Conservation (phyloP, 2,113 vertebrate species). For the Erinaceus europaeus region DNA sequence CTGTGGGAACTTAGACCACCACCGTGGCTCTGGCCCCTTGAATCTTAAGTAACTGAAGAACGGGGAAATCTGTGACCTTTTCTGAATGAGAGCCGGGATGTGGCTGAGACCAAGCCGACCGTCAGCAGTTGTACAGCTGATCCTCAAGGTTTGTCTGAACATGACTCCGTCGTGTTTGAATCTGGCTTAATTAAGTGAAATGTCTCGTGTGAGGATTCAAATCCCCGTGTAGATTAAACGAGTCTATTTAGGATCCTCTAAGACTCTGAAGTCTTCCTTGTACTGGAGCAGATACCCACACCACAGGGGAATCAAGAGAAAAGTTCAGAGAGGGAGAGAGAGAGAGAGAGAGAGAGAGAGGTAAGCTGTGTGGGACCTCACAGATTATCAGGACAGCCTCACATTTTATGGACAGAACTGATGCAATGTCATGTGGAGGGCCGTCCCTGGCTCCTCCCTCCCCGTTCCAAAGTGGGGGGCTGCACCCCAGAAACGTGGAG, state of each 20-base stretch:
- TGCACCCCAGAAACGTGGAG: rapidly evolving
- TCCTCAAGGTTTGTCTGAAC: constrained; percentile 79
- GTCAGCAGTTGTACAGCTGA: constrained; percentile 78
- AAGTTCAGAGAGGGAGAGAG: constrained; percentile 56
- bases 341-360: background rate
- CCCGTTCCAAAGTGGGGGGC: background rate
- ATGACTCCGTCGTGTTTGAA: constrained; percentile 80
- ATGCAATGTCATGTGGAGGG: too few species aligned
- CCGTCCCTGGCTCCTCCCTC: background rate
- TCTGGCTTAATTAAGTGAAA: constrained; percentile 84
- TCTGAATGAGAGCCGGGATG: constrained; percentile 27
- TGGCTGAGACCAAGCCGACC: constrained; percentile 63
- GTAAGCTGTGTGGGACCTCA: background rate
- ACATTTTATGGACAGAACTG: constrained; percentile 18
- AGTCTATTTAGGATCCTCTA: constrained; percentile 80
- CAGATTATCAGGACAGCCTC: background rate
- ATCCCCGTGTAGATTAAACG: constrained; percentile 81
- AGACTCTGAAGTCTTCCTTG: constrained; percentile 73
- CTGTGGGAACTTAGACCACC: too few species aligned
- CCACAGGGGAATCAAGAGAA: constrained; percentile 53
- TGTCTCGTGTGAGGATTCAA: constrained; percentile 81
- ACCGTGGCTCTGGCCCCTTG: constrained; percentile 24
- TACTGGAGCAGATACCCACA: constrained; percentile 19
- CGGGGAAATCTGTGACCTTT: constrained; percentile 70
- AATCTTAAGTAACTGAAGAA: constrained; percentile 58